Evolutionary conservation across 2,113 vertebrate genomes (phyloP), one percentile per base, ranked within the genome.

Genomic region (Balaenoptera acutorostrata): DNA sequence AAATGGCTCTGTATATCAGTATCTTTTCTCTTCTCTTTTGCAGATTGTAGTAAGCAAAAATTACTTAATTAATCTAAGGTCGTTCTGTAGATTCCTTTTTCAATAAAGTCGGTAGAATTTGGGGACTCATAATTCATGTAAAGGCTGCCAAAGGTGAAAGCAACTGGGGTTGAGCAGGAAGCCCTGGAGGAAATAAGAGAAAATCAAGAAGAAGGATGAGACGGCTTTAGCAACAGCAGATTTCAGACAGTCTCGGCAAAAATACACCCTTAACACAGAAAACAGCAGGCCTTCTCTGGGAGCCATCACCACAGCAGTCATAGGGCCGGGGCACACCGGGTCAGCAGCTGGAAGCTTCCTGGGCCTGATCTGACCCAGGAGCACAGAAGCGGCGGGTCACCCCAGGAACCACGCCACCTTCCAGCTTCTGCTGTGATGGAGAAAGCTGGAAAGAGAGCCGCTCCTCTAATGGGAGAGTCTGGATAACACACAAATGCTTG

Each of bases 271-370:
- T 33, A 74, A 52, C 12, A 15, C 8, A 52, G 69, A 41, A 64
- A 63, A 20, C 4, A 57, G 23, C 17, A 57, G 0, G 2, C 14
- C 55, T 63, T 88, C 55, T 41, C 55, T 33, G 25, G 12, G 49
- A 80, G 39, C 8, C 27, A 74, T 20, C 55, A 20, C 55, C 18
- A 8, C 18, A 57, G 55, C 23, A 23, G 33, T 13, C 33, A 31
- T 23, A 31, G 55, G n/a, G 12, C 71, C 2, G n/a, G 5, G n/a
- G 63, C 17, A 31, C 11, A 4, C 25, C 1, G 0, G 36, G 18
- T 27, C 2, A 1, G 18, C 39, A 64, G 29, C 59, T 29, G 36
- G n/a, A 36, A 89, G 21, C 13, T 81, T 59, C 25, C 18, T 29
- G 39, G 49, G 18, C 63, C 75, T 15, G 18, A 63, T 21, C 5